Evolutionary conservation across 2,797 vertebrate genomes (phyloP).

Genomic region (Sebastes kiyomatsui): DNA sequence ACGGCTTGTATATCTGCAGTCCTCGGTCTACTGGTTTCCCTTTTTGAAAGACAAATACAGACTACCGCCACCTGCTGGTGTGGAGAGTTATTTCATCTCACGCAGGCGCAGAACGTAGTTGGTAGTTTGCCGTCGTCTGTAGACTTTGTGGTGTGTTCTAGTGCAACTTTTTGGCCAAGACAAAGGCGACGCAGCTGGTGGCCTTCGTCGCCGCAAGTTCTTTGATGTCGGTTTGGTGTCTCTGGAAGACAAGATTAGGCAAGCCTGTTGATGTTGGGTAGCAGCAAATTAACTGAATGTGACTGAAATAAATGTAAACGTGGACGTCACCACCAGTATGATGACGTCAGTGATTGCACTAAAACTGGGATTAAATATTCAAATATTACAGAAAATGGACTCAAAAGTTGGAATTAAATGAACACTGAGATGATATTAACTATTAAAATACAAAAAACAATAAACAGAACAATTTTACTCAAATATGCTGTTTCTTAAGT

Average conservation of each 20-base stretch:
- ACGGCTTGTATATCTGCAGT: too few species aligned
- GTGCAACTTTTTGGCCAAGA: too few species aligned
- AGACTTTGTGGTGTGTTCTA: too few species aligned
- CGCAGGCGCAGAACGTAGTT: rapidly evolving
- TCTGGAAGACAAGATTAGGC: background rate
- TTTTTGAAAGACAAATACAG: too few species aligned
- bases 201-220: rapidly evolving
- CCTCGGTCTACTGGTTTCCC: too few species aligned
- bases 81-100: too few species aligned
- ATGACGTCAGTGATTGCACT: too few species aligned
- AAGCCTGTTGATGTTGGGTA: background rate
- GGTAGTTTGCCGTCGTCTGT: too few species aligned
- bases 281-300: background rate
- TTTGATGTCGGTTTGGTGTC: too few species aligned
- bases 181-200: too few species aligned
- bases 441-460: background rate
- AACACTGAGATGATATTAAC: background rate
- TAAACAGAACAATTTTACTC: background rate
- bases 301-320: background rate
- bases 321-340: background rate
- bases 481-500: background rate
- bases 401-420: background rate
- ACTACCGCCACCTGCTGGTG: too few species aligned
- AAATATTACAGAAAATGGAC: background rate
- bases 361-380: background rate